A percentile compares a stretch with the other conserved stretches of the same genome.
Conservation (phyloP, 2,888 invertebrate species). For the Gryllus longicercus region DNA sequence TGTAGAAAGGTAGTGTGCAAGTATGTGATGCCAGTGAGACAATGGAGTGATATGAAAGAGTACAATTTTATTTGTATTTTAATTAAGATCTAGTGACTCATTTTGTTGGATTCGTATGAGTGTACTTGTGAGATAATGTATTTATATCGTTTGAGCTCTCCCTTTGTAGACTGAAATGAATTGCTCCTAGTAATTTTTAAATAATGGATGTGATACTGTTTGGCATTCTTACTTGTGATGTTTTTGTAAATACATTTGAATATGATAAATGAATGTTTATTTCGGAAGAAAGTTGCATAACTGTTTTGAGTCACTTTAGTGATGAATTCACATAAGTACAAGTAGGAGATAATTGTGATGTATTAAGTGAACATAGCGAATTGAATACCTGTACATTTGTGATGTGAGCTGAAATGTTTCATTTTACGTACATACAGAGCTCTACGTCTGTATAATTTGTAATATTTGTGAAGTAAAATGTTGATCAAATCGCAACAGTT, state of each 20-base stretch:
- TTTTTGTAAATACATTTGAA: slow-evolving; percentile 24
- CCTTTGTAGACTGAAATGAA: neutral
- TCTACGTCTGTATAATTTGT: slow-evolving; percentile 24
- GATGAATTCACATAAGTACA: slow-evolving; percentile 23
- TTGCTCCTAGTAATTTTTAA: neutral
- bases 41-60: neutral
- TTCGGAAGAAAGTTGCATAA: slow-evolving; percentile 3
- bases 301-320: neutral
- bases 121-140: slow-evolving; percentile 19
- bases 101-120: slow-evolving; percentile 3
- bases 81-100: neutral
- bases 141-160: slow-evolving; percentile 21
- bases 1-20: neutral
- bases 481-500: neutral
- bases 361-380: slow-evolving; percentile 25
- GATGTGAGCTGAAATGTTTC: slow-evolving; percentile 24
- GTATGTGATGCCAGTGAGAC: neutral
- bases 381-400: slow-evolving; percentile 26
- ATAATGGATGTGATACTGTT: slow-evolving; percentile 19
- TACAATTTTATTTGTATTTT: neutral
- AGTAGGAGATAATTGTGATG: slow-evolving; percentile 28
- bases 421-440: slow-evolving; percentile 21
- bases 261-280: slow-evolving; percentile 12
- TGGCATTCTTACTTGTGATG: slow-evolving; percentile 23
- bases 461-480: slow-evolving; percentile 23